A percentile compares a stretch with the other conserved stretches of the same genome.
phyloP scores from a whole-genome alignment of 1,140 invertebrate genomes.

The Agrypnia vestita region DNA sequence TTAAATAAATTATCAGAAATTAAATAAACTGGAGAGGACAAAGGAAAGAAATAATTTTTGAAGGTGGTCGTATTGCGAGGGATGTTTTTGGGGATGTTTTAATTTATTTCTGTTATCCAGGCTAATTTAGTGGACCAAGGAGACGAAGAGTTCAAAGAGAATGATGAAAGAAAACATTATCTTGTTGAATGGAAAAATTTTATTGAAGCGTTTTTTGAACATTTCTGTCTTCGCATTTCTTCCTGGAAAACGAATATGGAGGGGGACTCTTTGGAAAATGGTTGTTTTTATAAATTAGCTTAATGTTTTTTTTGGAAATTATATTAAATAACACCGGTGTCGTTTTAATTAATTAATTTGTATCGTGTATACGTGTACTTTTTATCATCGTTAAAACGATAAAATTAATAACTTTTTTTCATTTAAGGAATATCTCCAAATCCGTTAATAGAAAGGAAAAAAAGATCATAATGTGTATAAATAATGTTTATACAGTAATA shows the following conservation, averaged over 20 bases:
- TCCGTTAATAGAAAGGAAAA: no score
- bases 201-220: constrained; percentile 6
- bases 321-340: constrained; percentile 20
- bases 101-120: constrained; percentile 7
- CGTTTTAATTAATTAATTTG: constrained; percentile 13
- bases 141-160: constrained; percentile 13
- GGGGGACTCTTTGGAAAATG: background rate
- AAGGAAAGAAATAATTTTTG: no score
- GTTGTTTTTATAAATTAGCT: constrained; percentile 5
- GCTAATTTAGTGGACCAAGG: constrained; percentile 18
- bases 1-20: no score
- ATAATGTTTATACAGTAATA: no score
- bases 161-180: constrained; percentile 21
- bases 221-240: background rate
- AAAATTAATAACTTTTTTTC: no score
- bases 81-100: no score
- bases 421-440: no score
- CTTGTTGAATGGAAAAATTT: constrained; percentile 23
- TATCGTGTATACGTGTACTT: no score
- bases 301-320: background rate
- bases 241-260: background rate
- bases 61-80: no score
- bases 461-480: no score
- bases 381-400: no score
- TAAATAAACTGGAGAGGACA: no score